Conservation (phyloP, 2,888 invertebrate species). For the Epirrhoe alternata region DNA sequence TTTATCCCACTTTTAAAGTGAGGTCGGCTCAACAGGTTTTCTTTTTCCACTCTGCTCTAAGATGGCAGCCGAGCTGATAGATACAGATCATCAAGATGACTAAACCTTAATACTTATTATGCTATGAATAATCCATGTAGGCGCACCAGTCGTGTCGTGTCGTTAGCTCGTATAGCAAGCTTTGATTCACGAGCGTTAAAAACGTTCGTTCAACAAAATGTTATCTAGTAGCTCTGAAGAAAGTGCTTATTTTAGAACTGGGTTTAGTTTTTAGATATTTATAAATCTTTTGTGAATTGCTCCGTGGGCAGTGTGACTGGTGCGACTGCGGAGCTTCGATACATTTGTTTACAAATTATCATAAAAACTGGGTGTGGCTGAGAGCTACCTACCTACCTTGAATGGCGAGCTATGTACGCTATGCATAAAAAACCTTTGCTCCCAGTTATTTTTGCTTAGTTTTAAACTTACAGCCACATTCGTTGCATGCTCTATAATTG, state of each 20-base stretch:
- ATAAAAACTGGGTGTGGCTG: background rate
- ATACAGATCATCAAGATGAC: too few relatives aligned
- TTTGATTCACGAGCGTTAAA: background rate
- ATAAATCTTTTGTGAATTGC: background rate
- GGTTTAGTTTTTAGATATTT: background rate
- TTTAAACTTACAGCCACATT: too few relatives aligned
- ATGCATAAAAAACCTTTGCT: background rate
- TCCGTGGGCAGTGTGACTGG: background rate
- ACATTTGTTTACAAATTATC: constrained; percentile 4
- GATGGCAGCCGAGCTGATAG: too few relatives aligned
- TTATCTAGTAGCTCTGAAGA: background rate
- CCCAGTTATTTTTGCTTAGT: too few relatives aligned
- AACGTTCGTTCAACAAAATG: background rate
- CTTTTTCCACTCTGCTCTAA: too few relatives aligned
- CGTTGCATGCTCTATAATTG: too few relatives aligned
- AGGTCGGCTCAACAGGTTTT: too few relatives aligned
- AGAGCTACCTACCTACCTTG: background rate
- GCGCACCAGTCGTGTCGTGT: too few relatives aligned
- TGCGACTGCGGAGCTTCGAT: background rate
- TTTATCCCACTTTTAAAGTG: background rate
- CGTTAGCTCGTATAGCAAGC: background rate
- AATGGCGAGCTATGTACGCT: background rate
- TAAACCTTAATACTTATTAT: too few relatives aligned
- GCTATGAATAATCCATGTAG: too few relatives aligned
- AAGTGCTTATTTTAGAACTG: constrained; percentile 2